Base-by-base conservation (phyloP, 35 echinoderm and acorn worm genomes). In the Amphiura filiformis region DNA sequence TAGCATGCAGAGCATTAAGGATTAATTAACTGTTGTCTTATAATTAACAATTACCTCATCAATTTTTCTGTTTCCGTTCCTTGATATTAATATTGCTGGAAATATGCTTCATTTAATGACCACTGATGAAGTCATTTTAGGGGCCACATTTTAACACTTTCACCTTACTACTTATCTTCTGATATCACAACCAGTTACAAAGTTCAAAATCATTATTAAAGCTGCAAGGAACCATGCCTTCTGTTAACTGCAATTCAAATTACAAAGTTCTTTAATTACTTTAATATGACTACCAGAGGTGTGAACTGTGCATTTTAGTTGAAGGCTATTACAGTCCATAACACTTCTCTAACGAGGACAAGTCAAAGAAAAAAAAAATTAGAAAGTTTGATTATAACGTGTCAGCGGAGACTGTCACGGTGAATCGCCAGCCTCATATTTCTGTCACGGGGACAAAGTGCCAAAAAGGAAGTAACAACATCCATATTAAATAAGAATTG, bases 401-500 rank as follows among this genome's bases (percentile, higher is more conserved):
- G 7, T 7, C 7, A 52, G 44, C 26, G 7, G 61, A n/a, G 61
- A 70, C 61, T n/a, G 61, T 70, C 61, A 30, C 26, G 61, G 26
- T 26, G 61, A 70, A n/a, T 70, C 9, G 61, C 61, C 61, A n/a
- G 15, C 61, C 26, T 70, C 61, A 70, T 70, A 70, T 70, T 70
- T 70, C 61, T 23, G 26, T 70, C 61, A 26, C 3, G 28, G 61
- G 61, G 28, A 70, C 61, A 70, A 70, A 70, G 61, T 70, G 61
- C 17, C 26, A 70, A 70, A 70, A 70, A 70, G 28, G 61, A 70
- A 70, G 61, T 23, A 70, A 70, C 61, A 70, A 70, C 61, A 70
- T 70, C 61, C 61, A 70, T 70, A 70, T 70, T 70, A 70, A 70
- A 70, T 70, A 70, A 70, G 61, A 70, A 70, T 70, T 70, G 61